Evolutionary conservation across 2,888 invertebrate species (phyloP).

Genomic region (Bugulina stolonifera): DNA sequence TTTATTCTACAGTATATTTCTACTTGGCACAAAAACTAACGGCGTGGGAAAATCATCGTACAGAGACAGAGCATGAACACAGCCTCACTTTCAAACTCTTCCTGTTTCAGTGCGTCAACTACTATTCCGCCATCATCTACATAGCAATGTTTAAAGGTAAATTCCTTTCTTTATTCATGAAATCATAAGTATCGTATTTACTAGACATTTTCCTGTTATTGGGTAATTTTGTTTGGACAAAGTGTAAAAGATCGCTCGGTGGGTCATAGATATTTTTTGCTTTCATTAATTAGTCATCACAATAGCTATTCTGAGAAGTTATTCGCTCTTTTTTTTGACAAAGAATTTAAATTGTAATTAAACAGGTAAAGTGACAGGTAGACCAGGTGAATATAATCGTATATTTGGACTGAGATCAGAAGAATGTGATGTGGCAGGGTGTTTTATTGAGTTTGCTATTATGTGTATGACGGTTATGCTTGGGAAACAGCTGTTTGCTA

Average conservation of each 20-base stretch:
- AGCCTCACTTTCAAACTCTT: constrained; percentile 38
- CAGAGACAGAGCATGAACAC: constrained; percentile 35
- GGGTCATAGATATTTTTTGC: too few relatives aligned
- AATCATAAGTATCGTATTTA: too few relatives aligned
- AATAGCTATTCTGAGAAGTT: too few relatives aligned
- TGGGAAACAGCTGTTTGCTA: constrained; percentile 87
- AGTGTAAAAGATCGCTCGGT: too few relatives aligned
- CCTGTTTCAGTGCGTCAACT: constrained; percentile 39
- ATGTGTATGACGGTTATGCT: constrained; percentile 92
- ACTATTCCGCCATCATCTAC: constrained; percentile 37
- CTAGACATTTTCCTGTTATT: too few relatives aligned
- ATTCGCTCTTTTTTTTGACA: too few relatives aligned
- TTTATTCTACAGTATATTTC: constrained; percentile 40
- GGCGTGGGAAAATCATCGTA: constrained; percentile 57
- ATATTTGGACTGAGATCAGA: constrained; percentile 71
- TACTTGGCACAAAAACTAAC: constrained; percentile 73
- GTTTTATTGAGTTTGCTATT: constrained; percentile 55
- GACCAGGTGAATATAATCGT: constrained; percentile 67
- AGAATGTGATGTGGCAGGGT: constrained; percentile 47
- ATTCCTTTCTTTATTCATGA: too few relatives aligned
- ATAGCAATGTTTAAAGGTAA: constrained; percentile 39
- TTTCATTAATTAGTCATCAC: too few relatives aligned
- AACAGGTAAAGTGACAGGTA: constrained; percentile 49
- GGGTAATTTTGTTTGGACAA: too few relatives aligned
- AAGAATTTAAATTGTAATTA: too few relatives aligned